Percentiles rank a stretch among this genome's conserved stretches.
phyloP scores from a whole-genome alignment of 1,140 invertebrate genomes.

The Cataglyphis hispanica region DNA sequence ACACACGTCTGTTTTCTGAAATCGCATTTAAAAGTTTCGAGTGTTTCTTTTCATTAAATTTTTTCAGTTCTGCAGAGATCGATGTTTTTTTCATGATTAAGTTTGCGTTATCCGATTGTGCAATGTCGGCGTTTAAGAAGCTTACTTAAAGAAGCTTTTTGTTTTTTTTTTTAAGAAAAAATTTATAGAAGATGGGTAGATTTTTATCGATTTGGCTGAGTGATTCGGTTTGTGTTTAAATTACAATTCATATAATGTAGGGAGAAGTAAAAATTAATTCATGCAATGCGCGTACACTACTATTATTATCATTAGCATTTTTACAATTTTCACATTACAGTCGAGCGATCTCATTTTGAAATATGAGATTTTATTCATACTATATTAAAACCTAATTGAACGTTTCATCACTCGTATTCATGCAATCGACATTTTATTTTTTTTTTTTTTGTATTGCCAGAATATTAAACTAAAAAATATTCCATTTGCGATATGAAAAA shows the following conservation, averaged over 20 bases:
- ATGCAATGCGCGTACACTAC: background rate
- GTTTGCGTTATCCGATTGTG: background rate
- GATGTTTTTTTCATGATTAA: background rate
- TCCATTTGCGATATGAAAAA: background rate
- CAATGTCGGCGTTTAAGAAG: background rate
- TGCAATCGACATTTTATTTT: constrained; percentile 3
- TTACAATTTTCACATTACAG: constrained; percentile 4
- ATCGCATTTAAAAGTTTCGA: background rate
- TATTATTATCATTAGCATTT: background rate
- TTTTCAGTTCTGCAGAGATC: background rate
- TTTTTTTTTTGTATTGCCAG: background rate
- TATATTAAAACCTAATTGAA: constrained; percentile 29
- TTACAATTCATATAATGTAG: constrained; percentile 7
- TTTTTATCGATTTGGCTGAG: background rate
- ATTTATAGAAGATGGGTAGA: background rate
- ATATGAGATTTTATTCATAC: constrained; percentile 1
- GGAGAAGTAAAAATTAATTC: constrained; percentile 15
- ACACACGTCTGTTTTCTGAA: background rate
- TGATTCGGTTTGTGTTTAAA: background rate
- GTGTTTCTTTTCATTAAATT: background rate
- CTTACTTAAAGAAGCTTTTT: background rate
- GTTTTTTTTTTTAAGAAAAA: background rate
- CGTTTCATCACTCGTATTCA: background rate
- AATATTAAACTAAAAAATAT: constrained; percentile 28
- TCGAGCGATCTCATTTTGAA: background rate